phyloP scores from a whole-genome alignment of 1,140 invertebrate genomes.

The Cylas formicarius region DNA sequence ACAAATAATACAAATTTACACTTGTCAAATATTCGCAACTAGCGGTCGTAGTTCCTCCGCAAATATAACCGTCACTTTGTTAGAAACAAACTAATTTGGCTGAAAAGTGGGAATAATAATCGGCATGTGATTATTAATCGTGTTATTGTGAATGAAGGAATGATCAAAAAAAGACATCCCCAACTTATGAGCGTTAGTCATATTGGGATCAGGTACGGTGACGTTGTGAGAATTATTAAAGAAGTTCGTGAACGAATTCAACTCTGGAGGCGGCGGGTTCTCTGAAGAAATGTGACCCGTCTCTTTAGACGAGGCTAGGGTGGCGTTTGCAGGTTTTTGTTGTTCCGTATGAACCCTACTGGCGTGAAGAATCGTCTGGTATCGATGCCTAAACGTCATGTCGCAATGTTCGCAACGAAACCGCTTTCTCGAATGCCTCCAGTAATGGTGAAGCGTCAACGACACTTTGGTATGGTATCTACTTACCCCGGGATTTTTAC shows the following conservation, averaged over 20 bases:
- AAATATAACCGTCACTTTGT: background rate
- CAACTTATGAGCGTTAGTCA: constrained; percentile 37
- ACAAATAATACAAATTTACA: too few relatives aligned
- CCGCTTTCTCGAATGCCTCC: constrained; percentile 34
- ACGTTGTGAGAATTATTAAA: constrained; percentile 33
- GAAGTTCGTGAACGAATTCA: constrained; percentile 24
- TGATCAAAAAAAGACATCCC: constrained; percentile 41
- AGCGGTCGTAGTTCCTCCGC: too few relatives aligned
- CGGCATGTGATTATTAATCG: constrained; percentile 39
- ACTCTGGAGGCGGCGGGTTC: constrained; percentile 28
- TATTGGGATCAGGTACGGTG: constrained; percentile 38
- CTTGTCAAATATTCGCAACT: too few relatives aligned
- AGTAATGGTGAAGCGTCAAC: constrained; percentile 36
- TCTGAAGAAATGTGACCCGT: constrained; percentile 29
- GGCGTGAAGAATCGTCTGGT: constrained; percentile 43
- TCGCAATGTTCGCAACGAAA: constrained; percentile 44
- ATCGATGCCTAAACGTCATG: constrained; percentile 39
- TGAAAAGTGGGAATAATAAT: constrained; percentile 41
- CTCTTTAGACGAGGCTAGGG: constrained; percentile 25
- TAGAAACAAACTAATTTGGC: constrained; percentile 29
- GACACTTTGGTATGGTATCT: constrained; percentile 34
- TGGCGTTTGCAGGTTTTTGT: constrained; percentile 11
- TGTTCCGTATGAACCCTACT: constrained; percentile 38
- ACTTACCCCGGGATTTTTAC: constrained; percentile 33
- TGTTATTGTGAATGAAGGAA: constrained; percentile 36